Evolutionary conservation across 2,888 invertebrate genomes (phyloP).

Genomic region (Mactromeris polynyma): DNA sequence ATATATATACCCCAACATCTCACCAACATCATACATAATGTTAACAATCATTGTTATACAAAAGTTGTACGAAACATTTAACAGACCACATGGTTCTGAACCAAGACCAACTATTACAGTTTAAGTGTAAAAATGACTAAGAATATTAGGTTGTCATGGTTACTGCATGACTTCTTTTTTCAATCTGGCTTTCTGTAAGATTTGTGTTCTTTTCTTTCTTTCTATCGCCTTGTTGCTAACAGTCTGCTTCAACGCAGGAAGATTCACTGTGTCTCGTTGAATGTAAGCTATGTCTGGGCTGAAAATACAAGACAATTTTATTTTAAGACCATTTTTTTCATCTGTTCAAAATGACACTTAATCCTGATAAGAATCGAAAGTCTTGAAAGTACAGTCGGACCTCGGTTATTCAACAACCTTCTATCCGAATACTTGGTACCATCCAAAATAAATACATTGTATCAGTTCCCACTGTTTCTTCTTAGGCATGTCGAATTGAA

Average conservation of each 20-base stretch:
- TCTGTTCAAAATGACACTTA: too few species aligned
- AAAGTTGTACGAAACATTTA: not conserved
- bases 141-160: constrained; percentile 8
- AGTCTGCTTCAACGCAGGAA: constrained; percentile 86
- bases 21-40: too few species aligned
- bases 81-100: not conserved
- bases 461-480: too few species aligned
- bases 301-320: constrained; percentile 53
- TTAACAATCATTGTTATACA: not conserved
- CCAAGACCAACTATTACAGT: not conserved
- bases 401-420: too few species aligned
- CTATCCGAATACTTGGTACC: too few species aligned
- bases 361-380: too few species aligned
- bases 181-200: constrained; percentile 85
- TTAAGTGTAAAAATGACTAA: not conserved
- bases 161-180: constrained; percentile 86
- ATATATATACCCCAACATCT: too few species aligned
- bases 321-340: not conserved
- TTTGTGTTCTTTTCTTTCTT: constrained; percentile 85
- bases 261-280: constrained; percentile 81
- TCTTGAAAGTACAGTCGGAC: too few species aligned
- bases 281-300: constrained; percentile 86
- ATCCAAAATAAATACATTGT: too few species aligned
- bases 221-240: constrained; percentile 86
- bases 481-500: too few species aligned